A percentile compares a stretch with the other conserved stretches of the same genome.
These are phyloP conservation scores for Eulemur macaco DNA, from an alignment of 2,113 vertebrate species.

Conservation along the genomic window DNA sequence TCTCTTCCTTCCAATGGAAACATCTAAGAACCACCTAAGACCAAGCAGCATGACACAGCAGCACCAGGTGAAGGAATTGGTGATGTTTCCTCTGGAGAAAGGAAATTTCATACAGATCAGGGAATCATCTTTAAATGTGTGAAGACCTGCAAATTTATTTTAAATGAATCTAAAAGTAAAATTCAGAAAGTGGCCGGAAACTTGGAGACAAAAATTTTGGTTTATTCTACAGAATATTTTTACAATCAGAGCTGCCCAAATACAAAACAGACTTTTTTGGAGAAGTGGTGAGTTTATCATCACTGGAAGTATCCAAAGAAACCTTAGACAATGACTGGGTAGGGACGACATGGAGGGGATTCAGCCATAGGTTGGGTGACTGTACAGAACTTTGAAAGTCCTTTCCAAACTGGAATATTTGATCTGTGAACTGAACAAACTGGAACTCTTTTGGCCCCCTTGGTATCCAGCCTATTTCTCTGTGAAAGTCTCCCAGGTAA, in stretches of 20 bases:
- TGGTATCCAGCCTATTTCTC: not conserved
- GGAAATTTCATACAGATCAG: not conserved
- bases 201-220: not conserved
- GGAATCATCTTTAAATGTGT: not conserved
- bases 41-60: not conserved
- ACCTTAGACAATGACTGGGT: not conserved
- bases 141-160: not conserved
- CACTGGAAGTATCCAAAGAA: not conserved
- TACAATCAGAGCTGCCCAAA: not conserved
- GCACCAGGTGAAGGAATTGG: not conserved
- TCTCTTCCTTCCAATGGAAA: not conserved
- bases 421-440: not conserved
- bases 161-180: not conserved
- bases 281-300: not conserved
- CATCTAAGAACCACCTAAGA: not conserved
- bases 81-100: not conserved
- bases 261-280: not conserved
- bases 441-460: not conserved
- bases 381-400: not conserved
- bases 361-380: not conserved
- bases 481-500: not conserved
- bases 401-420: not conserved
- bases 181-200: not conserved
- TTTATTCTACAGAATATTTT: not conserved
- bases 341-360: not conserved